These are phyloP conservation scores for Intellagama lesueurii DNA, from an alignment of 2,797 vertebrate genomes.

Conservation along the genomic window DNA sequence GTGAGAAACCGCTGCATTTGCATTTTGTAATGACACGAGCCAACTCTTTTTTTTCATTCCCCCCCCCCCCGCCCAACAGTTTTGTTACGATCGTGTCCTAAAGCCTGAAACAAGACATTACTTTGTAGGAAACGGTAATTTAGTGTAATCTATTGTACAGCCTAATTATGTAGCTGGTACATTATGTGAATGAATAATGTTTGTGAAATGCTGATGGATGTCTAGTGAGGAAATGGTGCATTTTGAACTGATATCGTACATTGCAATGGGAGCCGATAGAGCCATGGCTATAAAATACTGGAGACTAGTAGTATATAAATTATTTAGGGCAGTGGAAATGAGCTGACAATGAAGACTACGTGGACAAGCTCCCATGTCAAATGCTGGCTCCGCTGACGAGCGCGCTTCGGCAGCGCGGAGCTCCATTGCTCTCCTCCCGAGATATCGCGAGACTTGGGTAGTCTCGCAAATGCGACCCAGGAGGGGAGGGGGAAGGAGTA, in stretches of 20 bases:
- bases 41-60: neutral
- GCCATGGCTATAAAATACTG: conserved; percentile 20
- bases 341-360: conserved; percentile 21
- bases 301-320: conserved; percentile 17
- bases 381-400: neutral
- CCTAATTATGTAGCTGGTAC: conserved; percentile 15
- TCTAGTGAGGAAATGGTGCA: conserved; percentile 9
- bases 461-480: too few relatives aligned
- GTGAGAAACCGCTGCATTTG: neutral
- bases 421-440: too few relatives aligned
- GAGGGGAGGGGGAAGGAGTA: too few relatives aligned
- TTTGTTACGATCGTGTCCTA: neutral
- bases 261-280: neutral
- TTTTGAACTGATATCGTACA: conserved; percentile 19
- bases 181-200: conserved; percentile 24
- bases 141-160: conserved; percentile 11
- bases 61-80: neutral
- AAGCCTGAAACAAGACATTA: conserved; percentile 6
- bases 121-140: conserved; percentile 22
- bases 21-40: neutral
- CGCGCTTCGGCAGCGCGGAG: too few relatives aligned
- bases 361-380: conserved; percentile 12
- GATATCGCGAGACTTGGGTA: too few relatives aligned
- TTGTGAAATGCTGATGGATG: conserved; percentile 27
- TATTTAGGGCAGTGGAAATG: conserved; percentile 40